Evolutionary conservation across 2,113 vertebrate genomes (phyloP), one percentile per base, ranked within the genome.

Genomic region (Dryoscopus gambensis): DNA sequence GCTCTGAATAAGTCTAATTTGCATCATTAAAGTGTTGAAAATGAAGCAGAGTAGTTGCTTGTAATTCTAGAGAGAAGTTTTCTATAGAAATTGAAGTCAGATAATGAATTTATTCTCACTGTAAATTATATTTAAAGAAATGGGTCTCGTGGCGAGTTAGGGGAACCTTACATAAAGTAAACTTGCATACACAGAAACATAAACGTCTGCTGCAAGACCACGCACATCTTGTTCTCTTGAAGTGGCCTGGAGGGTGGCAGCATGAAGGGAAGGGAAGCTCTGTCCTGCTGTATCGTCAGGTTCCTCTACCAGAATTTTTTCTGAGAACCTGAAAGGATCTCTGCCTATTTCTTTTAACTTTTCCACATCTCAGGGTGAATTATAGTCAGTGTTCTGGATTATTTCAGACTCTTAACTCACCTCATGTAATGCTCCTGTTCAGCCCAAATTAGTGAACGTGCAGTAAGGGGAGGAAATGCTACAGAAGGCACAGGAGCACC

Each of bases 181-280:
- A 13, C 9, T 57, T 68, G 7, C 5, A 9, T 31, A 4, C 42
- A 11, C 6, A 77, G 52, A 50, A 60, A 33, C 21, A 33, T 5
- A 13, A 20, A 42, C 8, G 31, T 40, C 42, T 83, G 13, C 59
- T 69, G 12, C 17, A 24, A 19, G 39, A 65, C 31, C 47, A 46
- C 31, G 8, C 13, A 11, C 24, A 10, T 21, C 9, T 56, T 25
- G 3, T 33, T 46, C 52, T 40, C 33, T 53, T 76, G 33, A 24
- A 42, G 49, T 47, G 56, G 12, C 37, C 44, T 49, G 3, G 33
- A 33, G 21, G 18, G 24, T 57, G 84, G 53, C 52, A 77, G 49
- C 0, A 0, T 31, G 33, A 13, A 47, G 42, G 20, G 11, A 11
- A 47, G 9, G 19, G 1, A 12, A 64, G 71, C 46, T 46, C 55